phyloP scores from a whole-genome alignment of 2,888 invertebrate species.

The Galerucella nymphaeae region DNA sequence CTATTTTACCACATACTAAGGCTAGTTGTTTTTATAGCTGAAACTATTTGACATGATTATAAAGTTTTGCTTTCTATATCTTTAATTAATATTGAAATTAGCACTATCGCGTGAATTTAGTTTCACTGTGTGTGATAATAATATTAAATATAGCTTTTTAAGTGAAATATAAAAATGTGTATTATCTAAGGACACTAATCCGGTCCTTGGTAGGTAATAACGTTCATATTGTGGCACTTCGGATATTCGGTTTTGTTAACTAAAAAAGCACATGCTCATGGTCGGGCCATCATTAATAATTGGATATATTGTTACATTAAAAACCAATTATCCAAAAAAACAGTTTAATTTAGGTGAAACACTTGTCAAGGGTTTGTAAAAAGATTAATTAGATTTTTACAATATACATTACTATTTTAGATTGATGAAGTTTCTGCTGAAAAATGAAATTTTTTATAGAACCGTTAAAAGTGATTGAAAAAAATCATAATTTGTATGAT shows the following conservation, averaged over 20 bases:
- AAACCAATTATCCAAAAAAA: slow-evolving; percentile 14
- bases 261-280: slow-evolving; percentile 21
- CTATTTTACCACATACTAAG: too few relatives aligned
- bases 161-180: too few relatives aligned
- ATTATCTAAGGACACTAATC: neutral
- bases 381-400: slow-evolving; percentile 1
- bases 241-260: neutral
- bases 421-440: neutral
- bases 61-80: too few relatives aligned
- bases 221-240: neutral
- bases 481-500: neutral
- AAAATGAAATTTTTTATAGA: neutral
- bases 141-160: too few relatives aligned
- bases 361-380: neutral
- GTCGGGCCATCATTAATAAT: slow-evolving; percentile 11
- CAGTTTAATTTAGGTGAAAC: neutral
- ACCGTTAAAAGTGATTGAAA: neutral
- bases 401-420: neutral
- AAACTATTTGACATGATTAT: too few relatives aligned
- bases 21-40: too few relatives aligned
- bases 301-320: slow-evolving; percentile 8
- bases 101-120: too few relatives aligned
- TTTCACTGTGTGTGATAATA: too few relatives aligned
- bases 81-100: too few relatives aligned
- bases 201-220: neutral